Evolutionary conservation across 1,140 invertebrate species (phyloP), one percentile per base, ranked within the genome.

Genomic region (Agrilus planipennis): DNA sequence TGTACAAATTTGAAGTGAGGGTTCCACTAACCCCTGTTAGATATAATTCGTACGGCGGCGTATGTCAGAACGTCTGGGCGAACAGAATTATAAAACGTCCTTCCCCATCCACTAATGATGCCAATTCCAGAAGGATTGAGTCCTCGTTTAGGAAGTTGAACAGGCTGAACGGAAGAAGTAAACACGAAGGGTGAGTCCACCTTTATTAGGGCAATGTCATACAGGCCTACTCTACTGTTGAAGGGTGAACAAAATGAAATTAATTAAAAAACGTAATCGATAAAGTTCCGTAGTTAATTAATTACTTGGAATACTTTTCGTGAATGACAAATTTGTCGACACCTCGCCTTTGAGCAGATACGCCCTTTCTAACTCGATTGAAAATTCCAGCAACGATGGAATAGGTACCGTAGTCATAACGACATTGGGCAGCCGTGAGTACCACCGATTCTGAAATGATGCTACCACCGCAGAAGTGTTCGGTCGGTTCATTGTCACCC

Each of bases 181-280:
- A 72, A 69, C 2, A 45, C 50, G 18, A 81, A 51, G 1, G 72
- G 64, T n/a, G 56, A 61, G 6, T 58, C 60, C n/a, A 80, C 52
- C 41, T 63, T 66, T 14, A 83, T 51, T 0, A 84, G 31, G 21
- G 75, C 77, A 32, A 84, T 73, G 46, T 84, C 81, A 42, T 74
- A 65, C 31, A 65, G 65, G 12, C 61, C 67, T n/a, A 71, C 70
- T 5, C 64, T 64, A n/a, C 65, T 67, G 46, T n/a, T 25, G 6
- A 25, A 51, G 34, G 17, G 12, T 52, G 52, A 34, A 17, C 16
- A 11, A 30, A 20, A 34, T 22, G n/a, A 11, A 4, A 16, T 22
- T 35, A 27, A n/a, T n/a, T 32, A 29, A 40, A 19, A 20, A 4
- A 14, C 15, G 27, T 39, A 32, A 17, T 30, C 12, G 35, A 16